Evolutionary conservation across 2,888 invertebrate genomes (phyloP), one percentile per base, ranked within the genome.

Genomic region (Sabellastarte sp.): DNA sequence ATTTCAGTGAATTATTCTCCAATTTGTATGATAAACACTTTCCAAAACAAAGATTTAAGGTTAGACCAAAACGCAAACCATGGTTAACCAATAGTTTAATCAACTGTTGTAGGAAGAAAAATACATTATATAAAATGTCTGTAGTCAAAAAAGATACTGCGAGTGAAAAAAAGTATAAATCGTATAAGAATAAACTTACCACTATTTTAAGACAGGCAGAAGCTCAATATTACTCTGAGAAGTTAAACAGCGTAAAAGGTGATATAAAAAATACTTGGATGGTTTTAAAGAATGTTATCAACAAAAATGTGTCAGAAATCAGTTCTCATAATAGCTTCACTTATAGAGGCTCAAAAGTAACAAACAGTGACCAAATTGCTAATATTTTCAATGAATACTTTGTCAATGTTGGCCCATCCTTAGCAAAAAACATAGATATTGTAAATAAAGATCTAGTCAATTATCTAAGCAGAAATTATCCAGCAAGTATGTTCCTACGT

Each of bases 361-460:
- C 41, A 15, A 20, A 41, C 20, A 20, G 41, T 41, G 20, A 41
- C 10, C 10, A 10, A 41, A 41, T 41, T 15, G 53, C 53, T 53
- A 24, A 53, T 24, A 24, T 10, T 20, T 53, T 53, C 53, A 53
- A 53, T 53, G 53, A 53, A 15, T 53, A 20, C 24, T 53, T 53
- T 53, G 53, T 53, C 24, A 53, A 53, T 53, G 53, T 53, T 15
- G 53, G 53, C 5, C 53, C 53, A 53, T 15, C 5, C 24, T 24
- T 53, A 53, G 53, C 26, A 5, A 53, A 53, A 53, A 53, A 24
- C 26, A 24, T 53, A 20, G 53, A 53, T 15, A 24, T 24, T 53
- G 15, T 24, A 20, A 24, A 53, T 24, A 53, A 20, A 53, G 5
- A 10, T 24, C 5, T 53, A 20, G 5, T 24, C 24, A 20, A 15